A percentile compares a stretch with the other conserved stretches of the same genome.
phyloP scores from a whole-genome alignment of 2,888 invertebrate species.

The Calliphora vomitoria region DNA sequence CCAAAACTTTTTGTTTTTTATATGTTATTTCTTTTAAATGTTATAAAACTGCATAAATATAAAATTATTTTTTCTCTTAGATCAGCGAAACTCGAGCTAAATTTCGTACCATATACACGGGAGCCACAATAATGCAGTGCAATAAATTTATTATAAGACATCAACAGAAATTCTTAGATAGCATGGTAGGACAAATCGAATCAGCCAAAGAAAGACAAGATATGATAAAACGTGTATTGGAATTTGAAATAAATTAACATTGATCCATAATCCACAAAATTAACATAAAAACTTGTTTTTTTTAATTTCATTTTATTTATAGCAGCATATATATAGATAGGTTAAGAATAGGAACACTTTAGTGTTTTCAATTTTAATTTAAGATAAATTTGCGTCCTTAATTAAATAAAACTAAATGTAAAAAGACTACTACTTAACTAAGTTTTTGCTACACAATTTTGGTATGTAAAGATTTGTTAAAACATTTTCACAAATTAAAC shows the following conservation, averaged over 20 bases:
- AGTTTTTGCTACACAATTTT: slow-evolving; percentile 39
- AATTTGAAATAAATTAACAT: slow-evolving; percentile 78
- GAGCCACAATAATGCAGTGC: slow-evolving; percentile 92
- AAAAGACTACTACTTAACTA: slow-evolving; percentile 19
- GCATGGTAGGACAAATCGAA: slow-evolving; percentile 87
- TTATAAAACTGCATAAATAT: too few species aligned
- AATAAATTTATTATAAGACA: slow-evolving; percentile 90
- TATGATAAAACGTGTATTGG: slow-evolving; percentile 84
- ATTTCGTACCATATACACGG: slow-evolving; percentile 89
- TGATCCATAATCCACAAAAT: neutral
- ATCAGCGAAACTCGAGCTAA: slow-evolving; percentile 87
- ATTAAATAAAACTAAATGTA: slow-evolving; percentile 24
- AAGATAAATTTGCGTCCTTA: slow-evolving; percentile 8
- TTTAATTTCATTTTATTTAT: neutral
- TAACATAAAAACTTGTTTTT: neutral
- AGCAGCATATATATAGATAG: neutral
- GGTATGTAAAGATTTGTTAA: slow-evolving; percentile 30
- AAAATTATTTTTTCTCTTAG: slow-evolving; percentile 75
- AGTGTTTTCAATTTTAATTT: neutral
- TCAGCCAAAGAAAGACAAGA: slow-evolving; percentile 87
- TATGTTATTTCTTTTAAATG: too few species aligned
- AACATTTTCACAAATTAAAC: slow-evolving; percentile 75
- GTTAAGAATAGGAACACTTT: too few species aligned
- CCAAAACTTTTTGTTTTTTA: too few species aligned
- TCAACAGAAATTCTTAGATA: slow-evolving; percentile 88